Conservation (phyloP, 2,888 invertebrate genomes). For the Caenorhabditis parvicauda region DNA sequence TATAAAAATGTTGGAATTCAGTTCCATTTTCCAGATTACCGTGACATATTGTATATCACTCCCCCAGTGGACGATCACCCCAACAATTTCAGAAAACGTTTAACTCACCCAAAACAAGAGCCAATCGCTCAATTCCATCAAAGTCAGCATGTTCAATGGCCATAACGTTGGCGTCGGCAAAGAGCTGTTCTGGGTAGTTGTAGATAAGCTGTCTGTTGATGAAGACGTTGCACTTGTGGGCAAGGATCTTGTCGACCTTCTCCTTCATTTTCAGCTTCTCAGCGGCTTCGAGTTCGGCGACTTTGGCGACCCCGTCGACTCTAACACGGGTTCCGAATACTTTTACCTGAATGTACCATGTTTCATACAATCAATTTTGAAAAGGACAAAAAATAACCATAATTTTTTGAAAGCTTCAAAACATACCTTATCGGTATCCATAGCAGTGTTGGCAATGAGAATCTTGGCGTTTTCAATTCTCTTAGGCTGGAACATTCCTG, state of each 20-base stretch:
- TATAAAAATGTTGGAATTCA: too few relatives aligned
- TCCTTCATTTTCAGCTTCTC: conserved; percentile 99
- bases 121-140: conserved; percentile 94
- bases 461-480: conserved; percentile 91
- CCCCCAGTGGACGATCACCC: too few relatives aligned
- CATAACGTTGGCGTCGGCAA: conserved; percentile 92
- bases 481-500: conserved; percentile 95
- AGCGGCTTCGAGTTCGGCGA: conserved; percentile 93
- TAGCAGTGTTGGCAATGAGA: conserved; percentile 96
- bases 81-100: neutral
- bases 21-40: too few relatives aligned
- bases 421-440: conserved; percentile 99
- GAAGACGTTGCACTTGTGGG: conserved; percentile 92
- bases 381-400: conserved; percentile 1
- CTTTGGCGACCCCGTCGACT: conserved; percentile 72
- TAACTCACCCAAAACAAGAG: conserved; percentile 81
- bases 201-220: conserved; percentile 98
- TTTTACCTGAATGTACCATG: conserved; percentile 57
- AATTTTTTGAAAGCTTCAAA: too few relatives aligned
- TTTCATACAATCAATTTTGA: neutral
- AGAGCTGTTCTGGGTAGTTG: conserved; percentile 98
- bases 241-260: conserved; percentile 88
- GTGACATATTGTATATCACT: too few relatives aligned
- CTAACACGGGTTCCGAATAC: conserved; percentile 86
- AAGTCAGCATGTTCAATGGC: conserved; percentile 99